Evolutionary conservation across 2,797 vertebrate genomes (phyloP).

Genomic region (Bothrops alternatus): DNA sequence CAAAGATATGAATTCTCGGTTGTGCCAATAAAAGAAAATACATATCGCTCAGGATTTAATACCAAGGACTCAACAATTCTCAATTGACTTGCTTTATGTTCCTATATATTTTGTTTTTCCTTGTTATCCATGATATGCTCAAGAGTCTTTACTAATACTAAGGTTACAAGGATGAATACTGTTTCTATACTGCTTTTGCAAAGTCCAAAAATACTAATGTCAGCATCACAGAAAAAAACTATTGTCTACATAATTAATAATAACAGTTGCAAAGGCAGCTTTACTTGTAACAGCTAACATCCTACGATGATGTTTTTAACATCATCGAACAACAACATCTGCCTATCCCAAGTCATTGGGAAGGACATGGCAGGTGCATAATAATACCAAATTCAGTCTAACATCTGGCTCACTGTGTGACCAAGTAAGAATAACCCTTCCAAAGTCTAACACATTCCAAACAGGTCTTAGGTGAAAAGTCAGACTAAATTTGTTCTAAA

Average conservation of each 20-base stretch:
- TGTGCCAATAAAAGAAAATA: not conserved
- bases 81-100: not conserved
- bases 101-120: not conserved
- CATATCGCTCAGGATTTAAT: not conserved
- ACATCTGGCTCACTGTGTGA: not conserved
- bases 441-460: not conserved
- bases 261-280: not conserved
- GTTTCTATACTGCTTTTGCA: not conserved
- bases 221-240: not conserved
- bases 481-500: not conserved
- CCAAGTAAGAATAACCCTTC: not conserved
- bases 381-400: not conserved
- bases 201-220: not conserved
- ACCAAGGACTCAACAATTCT: not conserved
- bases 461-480: not conserved
- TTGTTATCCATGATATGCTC: not conserved
- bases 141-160: not conserved
- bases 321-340: not conserved
- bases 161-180: not conserved
- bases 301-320: not conserved
- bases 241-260: fast-evolving
- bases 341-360: not conserved
- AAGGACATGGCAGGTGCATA: not conserved
- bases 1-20: not conserved
- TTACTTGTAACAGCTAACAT: not conserved